Evolutionary conservation across 1,140 invertebrate genomes (phyloP), one percentile per base, ranked within the genome.

Genomic region (Drosophila sulfurigaster): DNA sequence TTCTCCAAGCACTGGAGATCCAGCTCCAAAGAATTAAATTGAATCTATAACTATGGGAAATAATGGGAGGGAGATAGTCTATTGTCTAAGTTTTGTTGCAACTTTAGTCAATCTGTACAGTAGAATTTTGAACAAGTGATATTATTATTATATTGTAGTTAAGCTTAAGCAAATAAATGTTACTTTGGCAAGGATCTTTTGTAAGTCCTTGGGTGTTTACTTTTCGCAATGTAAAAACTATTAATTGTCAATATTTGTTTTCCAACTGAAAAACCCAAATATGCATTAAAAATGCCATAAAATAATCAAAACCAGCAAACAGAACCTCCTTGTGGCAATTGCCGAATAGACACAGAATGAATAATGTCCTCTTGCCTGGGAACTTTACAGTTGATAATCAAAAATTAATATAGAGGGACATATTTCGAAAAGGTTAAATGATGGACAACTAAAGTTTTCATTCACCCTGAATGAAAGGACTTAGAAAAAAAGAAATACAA

Each of bases 351-450:
- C 13, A 15, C 5, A 2, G 28, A 32, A 32, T 54, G 5, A 25
- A 59, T 60, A 43, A 13, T 60, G 25, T 13, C 35, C 4, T 11
- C 35, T 2, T 45, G 49, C 71, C 60, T 78, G 83, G 77, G 83
- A 88, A 88, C 64, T 75, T 83, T 80, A 83, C 83, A 87, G 83
- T 87, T 87, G 83, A 75, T 51, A 35, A 70, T 87, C 43, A 78
- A 80, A 71, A 72, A 88, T 88, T 88, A 11, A 87, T 82, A 49
- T 20, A 1, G 15, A 28, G 20, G 20, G 52, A 41, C 49, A 82
- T 45, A 45, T 35, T 54, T 15, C 46, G 43, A 15, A 46, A 56
- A 46, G 28, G 35, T 38, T 54, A 62, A 68, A 56, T 38, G 65
- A 35, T 57, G 8, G 41, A 45, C 16, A 28, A 48, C 5, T 13